Percentiles rank a stretch among this genome's conserved stretches.
These are phyloP conservation scores for Cosmia pyralina DNA, from an alignment of 2,888 invertebrate genomes.

Conservation along the genomic window DNA sequence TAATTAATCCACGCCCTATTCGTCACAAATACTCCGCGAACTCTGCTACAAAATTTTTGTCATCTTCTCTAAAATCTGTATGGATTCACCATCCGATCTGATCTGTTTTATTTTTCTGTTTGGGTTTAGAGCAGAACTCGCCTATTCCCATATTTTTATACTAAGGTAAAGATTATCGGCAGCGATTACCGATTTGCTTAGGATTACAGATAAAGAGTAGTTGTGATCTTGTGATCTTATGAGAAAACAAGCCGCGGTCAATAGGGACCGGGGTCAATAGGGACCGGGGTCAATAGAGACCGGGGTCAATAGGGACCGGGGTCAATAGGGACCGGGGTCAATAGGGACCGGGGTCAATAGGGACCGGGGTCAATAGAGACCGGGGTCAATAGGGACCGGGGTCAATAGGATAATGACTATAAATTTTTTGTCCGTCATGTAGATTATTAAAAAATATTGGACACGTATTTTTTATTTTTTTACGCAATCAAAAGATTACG, in stretches of 20 bases:
- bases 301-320: too few relatives aligned
- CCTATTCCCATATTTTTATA: background rate
- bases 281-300: too few relatives aligned
- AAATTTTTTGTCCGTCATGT: too few relatives aligned
- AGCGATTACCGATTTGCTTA: background rate
- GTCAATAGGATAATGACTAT: too few relatives aligned
- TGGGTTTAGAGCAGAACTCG: background rate
- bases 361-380: too few relatives aligned
- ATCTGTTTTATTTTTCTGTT: background rate
- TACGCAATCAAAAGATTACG: too few relatives aligned
- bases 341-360: too few relatives aligned
- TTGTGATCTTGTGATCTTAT: background rate
- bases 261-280: too few relatives aligned
- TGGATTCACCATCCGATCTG: background rate
- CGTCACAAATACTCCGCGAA: background rate
- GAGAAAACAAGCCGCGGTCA: background rate
- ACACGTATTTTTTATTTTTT: too few relatives aligned
- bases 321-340: too few relatives aligned
- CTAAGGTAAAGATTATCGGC: background rate
- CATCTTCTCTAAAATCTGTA: background rate
- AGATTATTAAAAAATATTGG: too few relatives aligned
- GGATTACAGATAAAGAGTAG: background rate
- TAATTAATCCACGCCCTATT: conserved; percentile 1
- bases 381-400: too few relatives aligned
- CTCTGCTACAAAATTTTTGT: background rate